Percentiles rank a stretch among this genome's conserved stretches.
These are phyloP conservation scores for Carterocephalus palaemon DNA, from an alignment of 2,888 invertebrate genomes.

Conservation along the genomic window DNA sequence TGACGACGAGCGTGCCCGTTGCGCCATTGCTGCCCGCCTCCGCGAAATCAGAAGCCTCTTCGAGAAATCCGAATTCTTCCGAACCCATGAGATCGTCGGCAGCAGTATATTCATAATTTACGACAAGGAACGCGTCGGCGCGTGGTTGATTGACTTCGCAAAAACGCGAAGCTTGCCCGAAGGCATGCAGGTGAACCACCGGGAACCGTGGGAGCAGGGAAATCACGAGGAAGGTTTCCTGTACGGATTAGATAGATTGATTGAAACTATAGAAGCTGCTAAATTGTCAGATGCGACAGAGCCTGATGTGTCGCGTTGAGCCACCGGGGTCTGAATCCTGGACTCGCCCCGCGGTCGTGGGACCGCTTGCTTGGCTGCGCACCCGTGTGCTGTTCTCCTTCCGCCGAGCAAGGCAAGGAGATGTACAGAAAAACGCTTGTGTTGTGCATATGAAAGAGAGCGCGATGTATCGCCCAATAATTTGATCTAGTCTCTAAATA, in stretches of 20 bases:
- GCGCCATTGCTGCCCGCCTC: conserved; percentile 85
- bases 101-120: conserved; percentile 97
- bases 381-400: conserved; percentile 42
- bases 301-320: conserved; percentile 73
- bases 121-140: conserved; percentile 91
- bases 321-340: conserved; percentile 53
- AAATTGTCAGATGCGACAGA: conserved; percentile 50
- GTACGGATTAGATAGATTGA: conserved; percentile 94
- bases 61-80: conserved; percentile 91
- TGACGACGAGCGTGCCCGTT: conserved; percentile 81
- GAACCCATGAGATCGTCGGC: conserved; percentile 93
- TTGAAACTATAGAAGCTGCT: conserved; percentile 80
- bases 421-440: conserved; percentile 60
- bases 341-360: conserved; percentile 63
- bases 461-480: conserved; percentile 59
- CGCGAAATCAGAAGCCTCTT: conserved; percentile 87
- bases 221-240: conserved; percentile 98
- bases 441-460: conserved; percentile 64
- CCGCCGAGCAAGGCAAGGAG: conserved; percentile 55
- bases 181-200: conserved; percentile 85
- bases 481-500: conserved; percentile 70
- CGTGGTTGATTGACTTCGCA: conserved; percentile 98
- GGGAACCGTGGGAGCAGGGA: conserved; percentile 91
- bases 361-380: conserved; percentile 51
- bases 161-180: conserved; percentile 90